Evolutionary conservation across 2,888 invertebrate species (phyloP), one percentile per base, ranked within the genome.

Genomic region (Drosophila incognita): DNA sequence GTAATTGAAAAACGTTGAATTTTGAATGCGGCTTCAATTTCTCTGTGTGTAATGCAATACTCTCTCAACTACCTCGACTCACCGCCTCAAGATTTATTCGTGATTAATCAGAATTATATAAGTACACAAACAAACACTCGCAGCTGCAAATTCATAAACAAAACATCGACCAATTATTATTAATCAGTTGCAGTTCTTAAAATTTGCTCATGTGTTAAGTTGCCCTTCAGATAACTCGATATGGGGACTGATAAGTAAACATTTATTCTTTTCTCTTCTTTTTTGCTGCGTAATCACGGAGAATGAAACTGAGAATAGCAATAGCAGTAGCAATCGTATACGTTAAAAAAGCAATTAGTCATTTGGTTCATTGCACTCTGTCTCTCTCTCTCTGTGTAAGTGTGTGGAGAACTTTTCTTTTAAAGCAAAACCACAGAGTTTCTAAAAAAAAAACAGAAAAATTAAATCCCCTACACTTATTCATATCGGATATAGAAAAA

Each of bases 301-400:
- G 33, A 56, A 15, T 13, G 21, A 35, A 24, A 38, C 21, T 21
- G 21, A 21, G 24, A 24, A 46, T 13, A 24, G 8, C 8, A 46
- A 46, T 24, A 24, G 24, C 46, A 27, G 46, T 13, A 33, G 38
- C 38, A 69, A 46, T 21, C 24, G 31, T 18, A 24, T 13, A n/a
- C 60, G 38, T 61, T 42, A 29, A 36, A 21, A 27, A 54, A 29
- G n/a, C 29, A 59, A 36, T 76, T 76, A 64, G 54, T 76, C 79
- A 79, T 40, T 40, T 54, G 53, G 79, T 68, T 63, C 60, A 64
- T 24, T 75, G 69, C 5, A 58, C 62, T 59, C 15, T 8, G 21
- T 24, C 0, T 4, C 27, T 27, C 27, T 27, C 27, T 13, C 3
- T 38, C 11, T n/a, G 40, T 13, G 7, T 24, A 24, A 7, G 13